Evolutionary conservation across 1,140 invertebrate species (phyloP).

Genomic region (Meloidogyne exigua): DNA sequence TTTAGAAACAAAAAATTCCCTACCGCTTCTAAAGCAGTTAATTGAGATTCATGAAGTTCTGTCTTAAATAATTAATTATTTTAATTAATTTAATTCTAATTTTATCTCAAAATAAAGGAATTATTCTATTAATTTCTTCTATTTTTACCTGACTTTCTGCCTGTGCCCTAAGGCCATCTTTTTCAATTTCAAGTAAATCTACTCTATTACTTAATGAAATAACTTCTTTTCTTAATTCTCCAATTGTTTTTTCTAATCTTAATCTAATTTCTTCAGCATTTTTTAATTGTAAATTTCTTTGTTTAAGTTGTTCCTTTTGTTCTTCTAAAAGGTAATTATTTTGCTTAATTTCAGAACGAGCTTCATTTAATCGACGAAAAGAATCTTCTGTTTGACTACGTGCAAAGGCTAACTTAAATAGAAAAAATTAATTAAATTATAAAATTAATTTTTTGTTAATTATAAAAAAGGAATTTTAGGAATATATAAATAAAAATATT

Average conservation of each 20-base stretch:
- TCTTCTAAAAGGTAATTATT: conserved; percentile 35
- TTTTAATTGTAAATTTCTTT: conserved; percentile 47
- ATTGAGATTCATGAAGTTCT: conserved; percentile 60
- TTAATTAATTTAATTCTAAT: no score
- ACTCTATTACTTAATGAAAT: conserved; percentile 55
- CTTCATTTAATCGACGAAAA: conserved; percentile 35
- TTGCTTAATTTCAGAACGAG: conserved; percentile 24
- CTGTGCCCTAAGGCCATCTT: conserved; percentile 57
- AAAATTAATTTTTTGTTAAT: not conserved
- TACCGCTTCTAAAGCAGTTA: conserved; percentile 56
- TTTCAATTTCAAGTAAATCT: conserved; percentile 60
- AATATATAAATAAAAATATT: no score
- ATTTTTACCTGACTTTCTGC: conserved; percentile 57
- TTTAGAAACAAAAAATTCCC: not conserved
- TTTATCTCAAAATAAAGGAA: no score
- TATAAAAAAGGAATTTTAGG: no score
- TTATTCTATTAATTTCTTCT: no score
- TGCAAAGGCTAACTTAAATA: conserved; percentile 49
- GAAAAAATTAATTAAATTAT: not conserved
- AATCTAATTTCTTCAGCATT: conserved; percentile 52
- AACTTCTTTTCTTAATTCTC: conserved; percentile 57
- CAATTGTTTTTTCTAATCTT: conserved; percentile 51
- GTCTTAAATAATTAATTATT: not conserved
- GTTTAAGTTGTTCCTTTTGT: conserved; percentile 39
- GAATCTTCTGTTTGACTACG: conserved; percentile 52